phyloP scores from a whole-genome alignment of 1,140 invertebrate genomes.

The Drosophila sturtevanti region DNA sequence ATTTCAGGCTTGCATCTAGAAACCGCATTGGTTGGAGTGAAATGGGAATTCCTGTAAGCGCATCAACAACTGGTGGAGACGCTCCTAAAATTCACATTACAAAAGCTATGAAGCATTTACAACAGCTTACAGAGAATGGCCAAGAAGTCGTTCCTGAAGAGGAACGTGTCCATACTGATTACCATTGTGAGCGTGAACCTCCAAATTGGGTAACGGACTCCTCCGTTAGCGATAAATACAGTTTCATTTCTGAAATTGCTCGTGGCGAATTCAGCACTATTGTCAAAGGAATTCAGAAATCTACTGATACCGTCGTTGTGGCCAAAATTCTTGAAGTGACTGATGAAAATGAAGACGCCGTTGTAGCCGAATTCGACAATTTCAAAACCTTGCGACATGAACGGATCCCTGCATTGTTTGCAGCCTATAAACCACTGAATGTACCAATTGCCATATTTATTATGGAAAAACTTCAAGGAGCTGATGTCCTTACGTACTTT shows the following conservation, averaged over 20 bases:
- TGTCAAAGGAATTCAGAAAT: slow-evolving; percentile 91
- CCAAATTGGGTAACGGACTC: slow-evolving; percentile 88
- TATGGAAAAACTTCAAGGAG: slow-evolving; percentile 94
- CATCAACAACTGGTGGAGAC: slow-evolving; percentile 88
- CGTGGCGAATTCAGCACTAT: slow-evolving; percentile 94
- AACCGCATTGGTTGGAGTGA: slow-evolving; percentile 98
- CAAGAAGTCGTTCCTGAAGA: slow-evolving; percentile 88
- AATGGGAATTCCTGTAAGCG: slow-evolving; percentile 88
- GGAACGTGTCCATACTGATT: slow-evolving; percentile 87
- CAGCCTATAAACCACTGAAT: slow-evolving; percentile 88
- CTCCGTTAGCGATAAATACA: slow-evolving; percentile 89
- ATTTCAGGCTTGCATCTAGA: slow-evolving; percentile 93
- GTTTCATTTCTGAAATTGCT: slow-evolving; percentile 91
- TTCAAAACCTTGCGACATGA: slow-evolving; percentile 92
- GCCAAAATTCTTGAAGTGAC: slow-evolving; percentile 91
- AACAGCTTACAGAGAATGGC: slow-evolving; percentile 91
- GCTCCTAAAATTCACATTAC: slow-evolving; percentile 89
- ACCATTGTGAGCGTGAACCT: slow-evolving; percentile 88
- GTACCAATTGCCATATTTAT: slow-evolving; percentile 89
- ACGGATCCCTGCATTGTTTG: slow-evolving; percentile 89
- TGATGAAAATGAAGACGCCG: slow-evolving; percentile 86
- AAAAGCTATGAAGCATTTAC: slow-evolving; percentile 91
- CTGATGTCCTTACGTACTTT: slow-evolving; percentile 95
- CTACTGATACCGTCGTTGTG: slow-evolving; percentile 88
- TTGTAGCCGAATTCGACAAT: slow-evolving; percentile 92